Evolutionary conservation across 2,113 vertebrate species (phyloP).

Genomic region (Nothoprocta perdicaria): DNA sequence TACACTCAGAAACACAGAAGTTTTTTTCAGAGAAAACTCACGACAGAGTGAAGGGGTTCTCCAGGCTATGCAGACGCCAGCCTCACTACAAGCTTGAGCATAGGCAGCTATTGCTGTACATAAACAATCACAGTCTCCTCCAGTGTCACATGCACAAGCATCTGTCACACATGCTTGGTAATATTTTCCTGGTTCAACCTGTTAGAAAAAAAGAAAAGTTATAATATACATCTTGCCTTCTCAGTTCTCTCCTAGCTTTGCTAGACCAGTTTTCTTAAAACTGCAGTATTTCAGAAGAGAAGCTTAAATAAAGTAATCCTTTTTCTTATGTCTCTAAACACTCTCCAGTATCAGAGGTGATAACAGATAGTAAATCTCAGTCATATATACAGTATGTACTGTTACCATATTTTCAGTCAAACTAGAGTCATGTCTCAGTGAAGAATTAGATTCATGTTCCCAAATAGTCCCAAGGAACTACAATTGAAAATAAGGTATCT

Average conservation of each 20-base stretch:
- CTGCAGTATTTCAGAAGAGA: neutral
- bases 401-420: neutral
- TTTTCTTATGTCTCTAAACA: neutral
- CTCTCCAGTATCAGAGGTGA: neutral
- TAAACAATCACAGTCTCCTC: slow-evolving; percentile 78
- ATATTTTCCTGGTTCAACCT: slow-evolving; percentile 77
- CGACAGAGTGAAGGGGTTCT: slow-evolving; percentile 77
- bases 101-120: slow-evolving; percentile 80
- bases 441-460: neutral
- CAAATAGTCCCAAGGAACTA: neutral
- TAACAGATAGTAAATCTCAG: neutral
- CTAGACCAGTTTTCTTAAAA: neutral
- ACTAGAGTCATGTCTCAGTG: neutral
- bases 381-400: neutral
- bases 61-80: slow-evolving; percentile 74
- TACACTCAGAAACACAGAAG: neutral
- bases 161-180: slow-evolving; percentile 79
- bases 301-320: neutral
- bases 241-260: neutral
- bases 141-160: slow-evolving; percentile 75
- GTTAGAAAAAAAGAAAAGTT: slow-evolving; percentile 1
- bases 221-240: neutral
- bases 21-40: slow-evolving; percentile 58
- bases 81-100: slow-evolving; percentile 75
- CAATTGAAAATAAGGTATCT: neutral